phyloP scores from a whole-genome alignment of 2,888 invertebrate genomes.

The Zaprionus lineosus region DNA sequence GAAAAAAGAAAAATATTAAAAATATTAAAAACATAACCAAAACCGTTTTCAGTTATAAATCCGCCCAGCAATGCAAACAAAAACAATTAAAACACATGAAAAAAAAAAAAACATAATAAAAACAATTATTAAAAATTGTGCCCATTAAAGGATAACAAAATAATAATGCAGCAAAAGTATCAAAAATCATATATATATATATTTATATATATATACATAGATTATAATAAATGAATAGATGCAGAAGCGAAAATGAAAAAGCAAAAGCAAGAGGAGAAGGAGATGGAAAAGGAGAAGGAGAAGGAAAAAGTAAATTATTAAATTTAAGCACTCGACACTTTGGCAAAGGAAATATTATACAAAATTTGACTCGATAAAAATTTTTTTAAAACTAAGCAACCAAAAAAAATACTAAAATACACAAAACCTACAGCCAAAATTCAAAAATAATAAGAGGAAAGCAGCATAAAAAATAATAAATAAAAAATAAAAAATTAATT shows the following conservation, averaged over 20 bases:
- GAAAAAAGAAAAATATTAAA: neutral
- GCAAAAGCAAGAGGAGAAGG: slow-evolving; percentile 11
- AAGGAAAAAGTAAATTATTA: slow-evolving; percentile 39
- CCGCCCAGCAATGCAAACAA: slow-evolving; percentile 57
- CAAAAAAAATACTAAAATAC: too few species aligned
- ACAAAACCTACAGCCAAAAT: too few species aligned
- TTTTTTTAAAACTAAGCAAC: slow-evolving; percentile 51
- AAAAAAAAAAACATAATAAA: slow-evolving; percentile 9
- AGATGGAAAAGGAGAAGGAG: slow-evolving; percentile 24
- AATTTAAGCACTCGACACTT: slow-evolving; percentile 64
- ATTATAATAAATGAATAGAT: slow-evolving; percentile 28
- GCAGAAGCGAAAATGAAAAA: too few species aligned
- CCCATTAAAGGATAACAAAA: slow-evolving; percentile 39
- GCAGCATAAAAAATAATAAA: neutral
- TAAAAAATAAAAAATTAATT: slow-evolving; percentile 9
- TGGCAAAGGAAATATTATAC: too few species aligned
- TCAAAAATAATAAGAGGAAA: slow-evolving; percentile 12
- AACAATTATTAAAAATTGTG: slow-evolving; percentile 52
- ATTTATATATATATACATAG: slow-evolving; percentile 24
- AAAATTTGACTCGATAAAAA: slow-evolving; percentile 38
- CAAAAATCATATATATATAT: slow-evolving; percentile 54
- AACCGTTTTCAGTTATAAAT: slow-evolving; percentile 73
- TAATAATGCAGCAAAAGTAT: slow-evolving; percentile 67
- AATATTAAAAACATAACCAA: slow-evolving; percentile 32
- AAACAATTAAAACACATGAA: slow-evolving; percentile 13